Evolutionary conservation across 2,888 invertebrate species (phyloP), one percentile per base, ranked within the genome.

Genomic region (Parascotia fuliginaria): DNA sequence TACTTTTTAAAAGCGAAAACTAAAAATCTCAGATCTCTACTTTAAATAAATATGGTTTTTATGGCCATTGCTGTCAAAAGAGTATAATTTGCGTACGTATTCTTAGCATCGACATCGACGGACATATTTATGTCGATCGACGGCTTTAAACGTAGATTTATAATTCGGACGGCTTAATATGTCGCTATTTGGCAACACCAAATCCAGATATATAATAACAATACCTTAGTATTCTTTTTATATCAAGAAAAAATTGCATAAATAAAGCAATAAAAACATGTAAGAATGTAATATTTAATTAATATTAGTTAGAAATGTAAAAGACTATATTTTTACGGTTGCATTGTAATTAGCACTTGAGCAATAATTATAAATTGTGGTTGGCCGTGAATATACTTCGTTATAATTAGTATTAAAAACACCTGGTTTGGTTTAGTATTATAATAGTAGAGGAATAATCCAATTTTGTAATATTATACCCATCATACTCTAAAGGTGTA

Each of bases 221-320:
- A 48, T 46, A 12, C 46, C 41, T 60, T 60, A 63, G 67, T 54
- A 60, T 65, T 57, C 29, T 2, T 31, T 24, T 60, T 52, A 43
- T 50, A 60, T 5, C 66, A 49, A 54, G 40, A 22, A 42, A 46
- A 55, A 61, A 50, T 51, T 53, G 50, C 55, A 60, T 54, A 39
- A 55, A 65, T 54, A 39, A 55, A 65, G 63, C 63, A 67, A 63
- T 65, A 65, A 61, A 57, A 57, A 56, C 55, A 46, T 42, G 16
- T 51, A 42, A 43, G 32, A 40, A 12, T 42, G 47, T 47, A 28
- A 41, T 65, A 56, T 70, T 62, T 57, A 58, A 22, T 48, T 6
- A 34, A 49, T 33, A 34, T 48, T 42, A 38, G 1, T 37, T 44
- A 42, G 32, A 41, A 29, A 44, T 38, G 34, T 54, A 40, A 37